Base-by-base conservation (phyloP, 2,797 vertebrate species). In the Pelochelys cantorii region DNA sequence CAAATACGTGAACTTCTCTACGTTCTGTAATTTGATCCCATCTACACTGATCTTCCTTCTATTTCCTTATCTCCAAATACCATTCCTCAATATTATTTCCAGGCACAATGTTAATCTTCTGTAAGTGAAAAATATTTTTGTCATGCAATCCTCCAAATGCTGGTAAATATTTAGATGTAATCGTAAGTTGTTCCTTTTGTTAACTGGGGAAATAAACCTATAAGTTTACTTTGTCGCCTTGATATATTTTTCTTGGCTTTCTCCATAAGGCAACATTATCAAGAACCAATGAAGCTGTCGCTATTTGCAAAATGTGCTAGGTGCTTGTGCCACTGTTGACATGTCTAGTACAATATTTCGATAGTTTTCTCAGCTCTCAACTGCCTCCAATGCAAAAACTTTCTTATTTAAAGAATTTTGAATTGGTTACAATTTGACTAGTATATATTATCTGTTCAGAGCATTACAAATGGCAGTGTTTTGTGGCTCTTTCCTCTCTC, bases 291-390 rank as follows among this genome's bases (percentile, higher is more conserved):
- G 92, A 85, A 60, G 54, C 11, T 65, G 53, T 55, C 77, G 88
- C 3, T 20, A 78, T 4, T 74, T 42, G 87, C 10, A 89, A 89
- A 89, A 78, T 4, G 54, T 79, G 55, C 20, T 23, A 34, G 31
- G 18, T 48, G 34, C 31, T 25, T n/a, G 20, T 75, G 55, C 53
- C 27, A 48, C n/a, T 27, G 34, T 7, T 78, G 29, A 23, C 60
- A 20, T 88, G 42, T 57, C 37, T 90, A 91, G 90, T 84, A 68
- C 84, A 91, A 90, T 84, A 68, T 85, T 89, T 88, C 55, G 13
- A 60, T 75, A 31, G 23, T 7, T 4, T 91, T 93, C 85, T 78
- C 48, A 48, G 5, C 53, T 93, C 85, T 78, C 37, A 48, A 6
- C 53, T 25, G 6, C 37, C 22, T 93, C 54, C 65, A 89, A 20